A percentile compares a stretch with the other conserved stretches of the same genome.
Evolutionary conservation across 1,140 invertebrate species (phyloP).

Genomic region (Ceratoteleas bidentatus): DNA sequence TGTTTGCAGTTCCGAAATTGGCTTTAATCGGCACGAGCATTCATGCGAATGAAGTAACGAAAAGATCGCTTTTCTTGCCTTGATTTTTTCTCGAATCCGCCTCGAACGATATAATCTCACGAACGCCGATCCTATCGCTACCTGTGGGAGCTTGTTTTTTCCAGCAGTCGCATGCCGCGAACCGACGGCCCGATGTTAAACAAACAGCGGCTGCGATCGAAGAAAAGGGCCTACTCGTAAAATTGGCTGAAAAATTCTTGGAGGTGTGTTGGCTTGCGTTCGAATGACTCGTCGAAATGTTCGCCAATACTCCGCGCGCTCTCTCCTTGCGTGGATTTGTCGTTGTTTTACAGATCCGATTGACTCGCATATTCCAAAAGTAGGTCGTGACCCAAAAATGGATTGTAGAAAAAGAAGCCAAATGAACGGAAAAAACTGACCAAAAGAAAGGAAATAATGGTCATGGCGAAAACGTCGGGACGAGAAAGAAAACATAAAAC

Average conservation of each 20-base stretch:
- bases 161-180: slow-evolving; percentile 3
- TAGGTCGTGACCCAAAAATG: slow-evolving; percentile 34
- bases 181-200: slow-evolving; percentile 28
- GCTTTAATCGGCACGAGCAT: no score
- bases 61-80: no score
- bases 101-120: slow-evolving; percentile 10
- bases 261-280: background rate
- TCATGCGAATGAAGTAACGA: no score
- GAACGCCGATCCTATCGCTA: slow-evolving; percentile 5
- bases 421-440: no score
- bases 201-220: slow-evolving; percentile 14
- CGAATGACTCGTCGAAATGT: slow-evolving; percentile 27
- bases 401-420: no score
- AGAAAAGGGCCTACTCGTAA: slow-evolving; percentile 20
- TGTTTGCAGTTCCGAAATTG: no score
- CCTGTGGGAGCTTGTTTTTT: slow-evolving; percentile 21
- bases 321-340: background rate
- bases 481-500: slow-evolving; percentile 27
- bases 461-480: no score
- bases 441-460: slow-evolving; percentile 18
- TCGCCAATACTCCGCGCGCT: no score
- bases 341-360: slow-evolving; percentile 24
- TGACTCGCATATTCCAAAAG: slow-evolving; percentile 32
- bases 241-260: slow-evolving; percentile 11
- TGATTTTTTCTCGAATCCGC: no score